Evolutionary conservation across 2,113 vertebrate species (phyloP), one percentile per base, ranked within the genome.

Genomic region (Oxygymnocypris stewartii): DNA sequence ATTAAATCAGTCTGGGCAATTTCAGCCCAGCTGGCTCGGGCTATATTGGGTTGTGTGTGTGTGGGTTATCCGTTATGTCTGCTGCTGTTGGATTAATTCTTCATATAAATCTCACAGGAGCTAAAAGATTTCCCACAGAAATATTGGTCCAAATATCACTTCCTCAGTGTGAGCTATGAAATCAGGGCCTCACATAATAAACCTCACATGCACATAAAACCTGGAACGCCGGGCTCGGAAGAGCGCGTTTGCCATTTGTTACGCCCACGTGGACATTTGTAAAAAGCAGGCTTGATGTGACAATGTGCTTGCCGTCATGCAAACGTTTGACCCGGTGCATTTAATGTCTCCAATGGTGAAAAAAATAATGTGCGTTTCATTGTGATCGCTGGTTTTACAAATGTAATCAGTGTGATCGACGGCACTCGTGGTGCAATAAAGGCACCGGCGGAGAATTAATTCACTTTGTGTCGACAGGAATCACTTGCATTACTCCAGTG

Each of bases 1-100:
- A 82, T 82, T 82, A 67, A 67, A 81, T 81, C 79, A 63, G 37
- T 80, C 79, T 59, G 77, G 28, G 77, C 28, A 65, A 82, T 82
- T 82, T 47, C 14, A 44, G 28, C 42, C 40, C n/a, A 82, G 79
- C 79, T 82, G 59, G 79, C 40, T 82, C 57, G 13, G n/a, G 14
- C 13, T 81, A 44, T 11, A 23, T 76, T 47, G 74, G 12, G 42
- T 47, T 76, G 42, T 49, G 77, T 59, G 59, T 28, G 79, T 44
- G 59, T 65, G 59, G 54, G 79, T 40, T 80, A 61, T 80, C 57
- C 37, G 35, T 82, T 47, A 47, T 82, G 59, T 47, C 79, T 82
- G 59, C 59, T 82, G 59, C 59, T 82, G 78, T 63, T 65, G 59
- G 59, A 65, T 82, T 67, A 44, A n/a, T 65, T 65, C 59, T 47